phyloP scores from a whole-genome alignment of 2,888 invertebrate genomes.

The Drosophila anomelani region DNA sequence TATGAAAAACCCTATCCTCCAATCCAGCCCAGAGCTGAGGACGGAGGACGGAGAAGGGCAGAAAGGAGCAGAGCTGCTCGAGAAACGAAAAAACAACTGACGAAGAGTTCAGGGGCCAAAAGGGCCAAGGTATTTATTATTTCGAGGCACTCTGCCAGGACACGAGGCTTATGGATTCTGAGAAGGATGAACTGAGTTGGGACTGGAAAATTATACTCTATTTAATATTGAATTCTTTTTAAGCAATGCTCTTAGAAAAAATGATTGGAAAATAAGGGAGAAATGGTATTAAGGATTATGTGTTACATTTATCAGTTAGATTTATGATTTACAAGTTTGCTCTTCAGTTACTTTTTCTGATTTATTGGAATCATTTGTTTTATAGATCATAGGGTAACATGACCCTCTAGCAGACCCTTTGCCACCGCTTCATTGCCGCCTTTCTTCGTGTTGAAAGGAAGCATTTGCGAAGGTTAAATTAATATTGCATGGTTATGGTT shows the following conservation, averaged over 20 bases:
- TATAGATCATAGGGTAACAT: slow-evolving; percentile 36
- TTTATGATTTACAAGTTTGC: neutral
- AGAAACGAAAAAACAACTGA: slow-evolving; percentile 12
- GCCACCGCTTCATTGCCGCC: slow-evolving; percentile 24
- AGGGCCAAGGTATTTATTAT: slow-evolving; percentile 62
- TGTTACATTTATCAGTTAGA: neutral
- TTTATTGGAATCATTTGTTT: too few species aligned
- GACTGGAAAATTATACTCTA: neutral
- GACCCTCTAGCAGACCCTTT: neutral
- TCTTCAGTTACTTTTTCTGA: too few species aligned
- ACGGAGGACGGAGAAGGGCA: neutral
- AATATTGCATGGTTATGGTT: slow-evolving; percentile 78
- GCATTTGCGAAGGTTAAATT: slow-evolving; percentile 79
- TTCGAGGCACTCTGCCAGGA: slow-evolving; percentile 42
- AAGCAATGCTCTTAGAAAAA: too few species aligned
- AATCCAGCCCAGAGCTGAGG: slow-evolving; percentile 37
- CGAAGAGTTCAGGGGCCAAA: slow-evolving; percentile 46
- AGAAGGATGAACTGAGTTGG: neutral
- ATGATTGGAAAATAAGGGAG: too few species aligned
- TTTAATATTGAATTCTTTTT: neutral
- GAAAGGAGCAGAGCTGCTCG: slow-evolving; percentile 8
- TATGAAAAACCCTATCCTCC: slow-evolving; percentile 57
- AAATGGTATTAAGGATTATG: too few species aligned
- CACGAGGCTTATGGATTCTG: neutral
- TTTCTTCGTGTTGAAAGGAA: slow-evolving; percentile 75